Base-by-base conservation (phyloP, 2,113 vertebrate genomes). In the Antennarius striatus region DNA sequence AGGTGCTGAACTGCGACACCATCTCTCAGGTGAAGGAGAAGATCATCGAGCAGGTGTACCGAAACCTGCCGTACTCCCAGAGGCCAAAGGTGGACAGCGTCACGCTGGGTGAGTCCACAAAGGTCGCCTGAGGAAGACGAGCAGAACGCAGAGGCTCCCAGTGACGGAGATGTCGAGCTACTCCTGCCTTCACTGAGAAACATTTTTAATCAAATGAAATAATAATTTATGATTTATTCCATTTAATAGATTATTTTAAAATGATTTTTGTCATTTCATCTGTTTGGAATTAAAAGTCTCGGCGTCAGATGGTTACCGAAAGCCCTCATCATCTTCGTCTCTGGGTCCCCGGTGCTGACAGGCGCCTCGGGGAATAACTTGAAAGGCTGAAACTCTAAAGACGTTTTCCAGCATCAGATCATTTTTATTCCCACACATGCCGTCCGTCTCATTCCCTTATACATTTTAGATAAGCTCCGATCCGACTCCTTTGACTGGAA, bases 21-120 rank as follows among this genome's bases (percentile, higher is more conserved):
- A 94, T 99, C 91, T 95, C 96, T 12, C 98, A 99, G 88, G 97
- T 99, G 68, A 99, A 99, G 80, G 98, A 98, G 84, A 99, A 99
- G 91, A 95, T 99, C 75, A 96, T 99, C 6, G 98, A 99, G 76
- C 96, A 98, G 90, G 98, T 98, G 78, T 98, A 97, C 82, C 91
- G 94, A 78, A 96, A 94, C 14, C 89, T 95, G 79, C 94, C 97
- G 0, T 96, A 96, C 85, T 96, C 97, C 48, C 94, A 93, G 83
- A 93, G 98, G 90, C 97, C 96, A 71, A 96, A 93, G 77, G 95
- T 94, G 3, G 97, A 98, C 56, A 96, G 94, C 0, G 95, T 99
- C 45, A 95, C 96, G 40, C 92, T 99, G 4, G 97, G 97, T 99
- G 88, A 70, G 96, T 82, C 39, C 30, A 68, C 50, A 50, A 56